These are phyloP conservation scores for Oryzias dopingdopingensis DNA, from an alignment of 2,797 vertebrate species.

Conservation along the genomic window DNA sequence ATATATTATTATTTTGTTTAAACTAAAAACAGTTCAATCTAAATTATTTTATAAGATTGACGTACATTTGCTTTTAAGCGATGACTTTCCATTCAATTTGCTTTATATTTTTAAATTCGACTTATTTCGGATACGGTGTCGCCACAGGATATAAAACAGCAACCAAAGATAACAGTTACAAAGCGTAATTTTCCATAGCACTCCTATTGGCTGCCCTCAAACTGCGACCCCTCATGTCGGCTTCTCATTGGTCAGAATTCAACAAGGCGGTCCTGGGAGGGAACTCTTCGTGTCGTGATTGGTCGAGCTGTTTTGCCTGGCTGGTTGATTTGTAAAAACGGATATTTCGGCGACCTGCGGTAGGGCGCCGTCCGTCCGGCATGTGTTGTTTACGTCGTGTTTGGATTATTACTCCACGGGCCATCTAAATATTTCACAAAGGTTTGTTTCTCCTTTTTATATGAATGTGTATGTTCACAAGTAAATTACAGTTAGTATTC, in stretches of 20 bases:
- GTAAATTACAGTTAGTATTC: rapidly evolving
- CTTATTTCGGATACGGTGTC: constrained; percentile 21
- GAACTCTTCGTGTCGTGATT: constrained; percentile 46
- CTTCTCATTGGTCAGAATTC: constrained; percentile 48
- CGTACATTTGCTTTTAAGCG: too few relatives aligned
- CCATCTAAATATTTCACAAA: constrained; percentile 33
- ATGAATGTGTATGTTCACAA: rapidly evolving
- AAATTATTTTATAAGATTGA: too few relatives aligned
- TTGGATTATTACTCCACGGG: not conserved
- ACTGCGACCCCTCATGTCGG: rapidly evolving
- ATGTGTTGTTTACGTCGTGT: constrained; percentile 57
- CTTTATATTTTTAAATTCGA: not conserved
- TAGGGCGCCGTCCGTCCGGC: constrained; percentile 63
- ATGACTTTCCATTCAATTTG: not conserved
- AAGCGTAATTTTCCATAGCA: constrained; percentile 1
- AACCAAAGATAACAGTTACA: not conserved
- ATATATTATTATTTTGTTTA: too few relatives aligned
- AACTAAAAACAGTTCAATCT: too few relatives aligned
- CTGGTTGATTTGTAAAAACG: constrained; percentile 43
- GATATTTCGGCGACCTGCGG: constrained; percentile 25
- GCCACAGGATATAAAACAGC: constrained; percentile 37
- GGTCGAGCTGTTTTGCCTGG: constrained; percentile 33
- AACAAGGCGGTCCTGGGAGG: constrained; percentile 18
- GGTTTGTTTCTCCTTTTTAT: constrained; percentile 4
- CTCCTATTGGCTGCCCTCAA: constrained; percentile 47